Evolutionary conservation across 2,888 invertebrate genomes (phyloP), one percentile per base, ranked within the genome.

Genomic region (Coenonympha arcania): DNA sequence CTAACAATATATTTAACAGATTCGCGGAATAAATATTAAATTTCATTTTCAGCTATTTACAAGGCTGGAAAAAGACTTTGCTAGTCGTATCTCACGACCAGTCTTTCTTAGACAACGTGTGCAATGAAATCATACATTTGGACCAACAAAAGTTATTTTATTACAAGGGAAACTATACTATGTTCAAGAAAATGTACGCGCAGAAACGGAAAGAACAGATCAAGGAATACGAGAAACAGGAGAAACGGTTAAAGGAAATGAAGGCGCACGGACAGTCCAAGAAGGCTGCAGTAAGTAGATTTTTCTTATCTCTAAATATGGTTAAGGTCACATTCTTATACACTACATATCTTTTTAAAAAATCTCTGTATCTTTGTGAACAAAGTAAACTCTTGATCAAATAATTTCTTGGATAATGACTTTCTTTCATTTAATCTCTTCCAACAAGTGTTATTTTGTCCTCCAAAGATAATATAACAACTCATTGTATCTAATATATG

Each of bases 31-130:
- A n/a, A n/a, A n/a, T n/a, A 18, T 9, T 4, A 31, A 33, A 11
- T 6, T 15, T n/a, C 3, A 46, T 40, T 84, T 80, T 50, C 78
- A 95, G 94, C 76, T 99, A 99, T 75, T 88, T 99, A 16, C 98
- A 99, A 88, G 91, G 91, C 2, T 99, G 99, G 99, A 99, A 99
- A 82, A 99, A 99, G 74, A 99, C 99, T 0, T 85, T 99, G 2
- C 84, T 99, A 22, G 94, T 99, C 52, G 99, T 99, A 8, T 99
- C 99, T 66, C 99, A 99, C 91, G 99, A 99, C 89, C 99, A 99
- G 86, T 97, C 97, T 60, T 99, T 99, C 88, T 91, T 99, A 65
- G 99, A 99, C 77, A 99, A 99, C 71, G 98, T 99, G 3, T 99
- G 99, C 79, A 98, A 99, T 50, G 99, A 99, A 86, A 95, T 99